Evolutionary conservation across 1,140 invertebrate species (phyloP), one percentile per base, ranked within the genome.

Genomic region (Chrysomallon squamiferum): DNA sequence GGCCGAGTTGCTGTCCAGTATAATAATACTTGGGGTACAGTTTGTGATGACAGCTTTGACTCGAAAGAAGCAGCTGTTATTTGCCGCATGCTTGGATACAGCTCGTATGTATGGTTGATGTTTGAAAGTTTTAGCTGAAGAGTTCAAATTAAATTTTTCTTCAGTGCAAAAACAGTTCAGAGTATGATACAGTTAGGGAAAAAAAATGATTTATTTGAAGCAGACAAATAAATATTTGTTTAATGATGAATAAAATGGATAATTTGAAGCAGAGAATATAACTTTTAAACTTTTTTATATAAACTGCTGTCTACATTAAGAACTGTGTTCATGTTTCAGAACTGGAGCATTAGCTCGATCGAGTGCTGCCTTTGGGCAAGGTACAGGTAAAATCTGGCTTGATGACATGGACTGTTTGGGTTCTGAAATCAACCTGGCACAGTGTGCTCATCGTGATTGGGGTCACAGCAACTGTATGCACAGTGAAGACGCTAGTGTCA

Each of bases 1-100:
- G 92, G 92, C 7, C 86, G 90, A 60, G 77, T 94, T 11, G 91
- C 93, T 87, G 88, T 93, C 0, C 90, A 89, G 85, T 87, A 90
- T 25, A 87, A 88, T 64, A 90, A 89, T 0, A 84, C 87, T 50
- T 92, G 90, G 89, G 92, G 92, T 1, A 90, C 90, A 41, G 41
- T 66, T 22, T 83, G 81, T 73, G 76, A 78, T 38, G 73, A 74
- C 49, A 52, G 49, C 15, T 78, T 74, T 63, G 71, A 73, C 38
- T 18, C 5, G 1, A 61, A 63, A 29, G 75, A 75, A 27, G 78
- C 75, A 9, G 71, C 66, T 15, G 79, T 83, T 5, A 62, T 80
- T 20, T 83, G 81, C 62, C 49, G 65, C 43, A 65, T 71, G 57
- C 72, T 83, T 2, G 78, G 76, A 29, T 71, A 50, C 32, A 43